phyloP scores from a whole-genome alignment of 2,113 vertebrate genomes.

The Neodontobutis hainanensis region DNA sequence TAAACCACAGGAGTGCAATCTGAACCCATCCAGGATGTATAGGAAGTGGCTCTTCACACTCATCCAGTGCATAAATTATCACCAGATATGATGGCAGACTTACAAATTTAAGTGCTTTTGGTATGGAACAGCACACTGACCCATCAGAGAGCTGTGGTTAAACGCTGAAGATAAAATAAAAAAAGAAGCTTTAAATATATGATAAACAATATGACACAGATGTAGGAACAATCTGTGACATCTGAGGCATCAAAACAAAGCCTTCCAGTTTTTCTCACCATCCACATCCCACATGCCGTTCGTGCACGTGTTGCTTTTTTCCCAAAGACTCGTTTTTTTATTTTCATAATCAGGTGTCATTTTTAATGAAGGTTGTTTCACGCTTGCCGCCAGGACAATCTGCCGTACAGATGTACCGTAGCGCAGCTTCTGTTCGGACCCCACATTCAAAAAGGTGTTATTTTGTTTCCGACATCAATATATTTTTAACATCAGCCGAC shows the following conservation, averaged over 20 bases:
- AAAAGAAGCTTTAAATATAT: neutral
- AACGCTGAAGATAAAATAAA: neutral
- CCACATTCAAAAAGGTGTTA: conserved; percentile 69
- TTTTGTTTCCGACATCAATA: conserved; percentile 60
- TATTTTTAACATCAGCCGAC: conserved; percentile 68
- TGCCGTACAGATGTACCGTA: conserved; percentile 67
- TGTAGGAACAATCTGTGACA: conserved; percentile 22
- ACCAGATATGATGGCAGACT: neutral
- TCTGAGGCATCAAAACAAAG: conserved; percentile 48
- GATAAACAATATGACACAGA: conserved; percentile 16
- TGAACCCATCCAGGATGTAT: conserved; percentile 1
- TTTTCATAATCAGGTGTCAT: conserved; percentile 74
- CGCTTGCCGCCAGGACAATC: conserved; percentile 70
- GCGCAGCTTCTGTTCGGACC: conserved; percentile 51
- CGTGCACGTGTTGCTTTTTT: conserved; percentile 63
- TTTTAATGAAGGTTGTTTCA: conserved; percentile 77
- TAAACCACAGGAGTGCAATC: neutral
- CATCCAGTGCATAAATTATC: conserved; percentile 1
- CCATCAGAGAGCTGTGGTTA: neutral
- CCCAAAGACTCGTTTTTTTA: conserved; percentile 43
- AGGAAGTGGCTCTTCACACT: conserved; percentile 13
- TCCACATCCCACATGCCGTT: conserved; percentile 58
- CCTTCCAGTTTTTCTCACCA: conserved; percentile 49
- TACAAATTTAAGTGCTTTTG: neutral
- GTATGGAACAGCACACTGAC: neutral